A percentile compares a stretch with the other conserved stretches of the same genome.
Evolutionary conservation across 2,113 vertebrate species (phyloP).

Genomic region (Ailuropoda melanoleuca): DNA sequence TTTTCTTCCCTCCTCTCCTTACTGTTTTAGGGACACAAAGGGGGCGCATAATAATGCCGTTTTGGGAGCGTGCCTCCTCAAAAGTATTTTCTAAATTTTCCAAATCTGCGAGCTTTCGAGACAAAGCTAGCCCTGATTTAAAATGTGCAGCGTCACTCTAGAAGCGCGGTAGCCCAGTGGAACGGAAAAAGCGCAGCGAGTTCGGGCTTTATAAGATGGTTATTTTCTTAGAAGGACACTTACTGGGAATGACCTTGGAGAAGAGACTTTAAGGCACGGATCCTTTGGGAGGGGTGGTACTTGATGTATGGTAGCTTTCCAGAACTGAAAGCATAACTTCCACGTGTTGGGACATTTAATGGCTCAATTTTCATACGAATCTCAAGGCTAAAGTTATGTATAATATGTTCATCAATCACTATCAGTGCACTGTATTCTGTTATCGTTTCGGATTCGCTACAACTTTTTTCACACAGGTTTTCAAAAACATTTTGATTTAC

Average conservation of each 20-base stretch:
- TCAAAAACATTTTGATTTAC: background rate
- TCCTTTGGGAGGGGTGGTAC: background rate
- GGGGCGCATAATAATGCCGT: background rate
- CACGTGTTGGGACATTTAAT: background rate
- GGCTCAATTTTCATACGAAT: background rate
- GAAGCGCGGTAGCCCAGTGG: background rate
- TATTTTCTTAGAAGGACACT: background rate
- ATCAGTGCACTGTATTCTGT: background rate
- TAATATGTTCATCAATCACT: background rate
- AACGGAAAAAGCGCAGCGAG: background rate
- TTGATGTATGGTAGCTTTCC: background rate
- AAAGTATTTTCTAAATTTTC: background rate
- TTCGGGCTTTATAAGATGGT: background rate
- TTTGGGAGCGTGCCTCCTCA: background rate
- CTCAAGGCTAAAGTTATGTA: background rate
- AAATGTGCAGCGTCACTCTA: background rate
- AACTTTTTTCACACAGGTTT: background rate
- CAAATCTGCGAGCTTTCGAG: background rate
- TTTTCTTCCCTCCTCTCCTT: background rate
- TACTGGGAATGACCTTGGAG: background rate
- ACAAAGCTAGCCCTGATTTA: background rate
- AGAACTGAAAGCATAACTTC: background rate
- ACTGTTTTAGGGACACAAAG: background rate
- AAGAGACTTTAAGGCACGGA: accelerated
- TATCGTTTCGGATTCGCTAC: background rate